A percentile compares a stretch with the other conserved stretches of the same genome.
phyloP scores from a whole-genome alignment of 2,797 vertebrate species.

The Fringilla coelebs region DNA sequence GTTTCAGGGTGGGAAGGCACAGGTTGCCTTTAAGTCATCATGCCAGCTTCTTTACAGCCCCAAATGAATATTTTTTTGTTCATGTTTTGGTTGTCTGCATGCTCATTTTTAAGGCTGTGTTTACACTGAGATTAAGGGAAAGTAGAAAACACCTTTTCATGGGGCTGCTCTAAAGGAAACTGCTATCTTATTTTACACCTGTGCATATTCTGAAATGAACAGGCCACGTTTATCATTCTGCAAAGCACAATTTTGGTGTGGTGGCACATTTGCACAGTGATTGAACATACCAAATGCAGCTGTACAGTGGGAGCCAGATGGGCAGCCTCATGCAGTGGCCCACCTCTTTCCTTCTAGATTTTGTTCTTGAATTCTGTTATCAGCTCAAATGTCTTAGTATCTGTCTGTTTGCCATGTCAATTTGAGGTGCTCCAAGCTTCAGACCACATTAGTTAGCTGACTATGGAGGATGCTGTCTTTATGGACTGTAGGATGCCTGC shows the following conservation, averaged over 20 bases:
- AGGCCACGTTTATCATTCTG: background rate
- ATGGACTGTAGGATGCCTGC: background rate
- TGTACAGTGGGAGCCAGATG: background rate
- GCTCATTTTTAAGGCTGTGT: background rate
- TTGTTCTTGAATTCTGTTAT: background rate
- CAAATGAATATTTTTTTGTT: background rate
- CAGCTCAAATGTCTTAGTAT: background rate
- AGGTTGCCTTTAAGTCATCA: background rate
- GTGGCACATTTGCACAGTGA: background rate
- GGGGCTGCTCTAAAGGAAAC: background rate
- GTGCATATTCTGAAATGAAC: background rate
- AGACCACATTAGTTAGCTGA: background rate
- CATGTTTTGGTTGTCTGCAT: background rate
- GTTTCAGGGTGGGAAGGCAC: background rate
- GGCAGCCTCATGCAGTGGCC: background rate
- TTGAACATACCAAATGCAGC: background rate
- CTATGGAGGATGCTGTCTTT: background rate
- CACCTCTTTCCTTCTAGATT: background rate
- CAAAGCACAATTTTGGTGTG: background rate
- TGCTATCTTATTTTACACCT: background rate
- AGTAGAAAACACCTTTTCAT: background rate
- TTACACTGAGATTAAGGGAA: background rate
- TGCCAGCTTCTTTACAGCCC: background rate
- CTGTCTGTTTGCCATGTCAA: background rate
- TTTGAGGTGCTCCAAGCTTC: background rate